phyloP scores from a whole-genome alignment of 2,797 vertebrate species.

The Otus scops region DNA sequence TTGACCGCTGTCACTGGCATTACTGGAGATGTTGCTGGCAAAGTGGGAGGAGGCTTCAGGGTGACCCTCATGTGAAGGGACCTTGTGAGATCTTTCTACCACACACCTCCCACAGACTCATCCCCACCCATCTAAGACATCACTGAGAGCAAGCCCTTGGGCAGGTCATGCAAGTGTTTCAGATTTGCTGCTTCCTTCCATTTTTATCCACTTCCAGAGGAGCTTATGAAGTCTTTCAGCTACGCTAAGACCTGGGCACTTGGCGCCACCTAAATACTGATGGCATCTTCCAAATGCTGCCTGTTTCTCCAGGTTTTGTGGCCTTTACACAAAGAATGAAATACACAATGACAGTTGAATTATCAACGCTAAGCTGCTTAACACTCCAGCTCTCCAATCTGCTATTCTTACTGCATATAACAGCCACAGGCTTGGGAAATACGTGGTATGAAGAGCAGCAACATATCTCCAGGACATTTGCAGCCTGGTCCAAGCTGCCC shows the following conservation, averaged over 20 bases:
- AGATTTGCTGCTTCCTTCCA: neutral
- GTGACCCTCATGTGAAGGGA: neutral
- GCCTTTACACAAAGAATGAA: neutral
- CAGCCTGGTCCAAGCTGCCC: neutral
- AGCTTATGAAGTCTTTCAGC: neutral
- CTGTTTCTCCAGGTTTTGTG: neutral
- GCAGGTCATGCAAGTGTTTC: neutral
- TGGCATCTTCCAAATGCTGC: neutral
- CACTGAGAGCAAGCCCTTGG: neutral
- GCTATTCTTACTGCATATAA: neutral
- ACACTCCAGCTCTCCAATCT: neutral
- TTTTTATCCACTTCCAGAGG: neutral
- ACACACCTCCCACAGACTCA: neutral
- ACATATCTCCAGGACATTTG: neutral
- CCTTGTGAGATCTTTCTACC: neutral
- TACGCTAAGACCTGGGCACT: neutral
- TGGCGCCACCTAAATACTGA: neutral
- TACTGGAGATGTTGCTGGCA: neutral
- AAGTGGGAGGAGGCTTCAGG: neutral
- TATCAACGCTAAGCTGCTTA: neutral
- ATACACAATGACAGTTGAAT: neutral
- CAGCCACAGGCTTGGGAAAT: neutral
- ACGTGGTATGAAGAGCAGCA: neutral
- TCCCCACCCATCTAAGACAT: neutral
- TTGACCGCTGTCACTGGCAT: neutral